Conservation (phyloP, 1,140 invertebrate species). For the Archegozetes longisetosus region DNA sequence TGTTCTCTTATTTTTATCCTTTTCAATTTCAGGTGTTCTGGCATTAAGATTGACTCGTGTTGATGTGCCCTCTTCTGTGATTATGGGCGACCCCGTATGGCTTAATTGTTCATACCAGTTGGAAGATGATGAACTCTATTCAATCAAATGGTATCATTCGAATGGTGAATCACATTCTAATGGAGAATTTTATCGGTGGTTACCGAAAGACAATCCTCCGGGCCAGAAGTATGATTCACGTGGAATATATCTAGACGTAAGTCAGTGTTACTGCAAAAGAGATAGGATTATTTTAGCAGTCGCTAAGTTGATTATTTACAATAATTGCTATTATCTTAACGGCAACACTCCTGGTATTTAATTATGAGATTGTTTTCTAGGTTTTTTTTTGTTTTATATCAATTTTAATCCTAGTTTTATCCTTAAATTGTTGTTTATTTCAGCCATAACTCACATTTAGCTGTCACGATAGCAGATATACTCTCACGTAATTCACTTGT, state of each 20-base stretch:
- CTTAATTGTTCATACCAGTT: slow-evolving; percentile 19
- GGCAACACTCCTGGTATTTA: no score
- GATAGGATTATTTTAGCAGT: no score
- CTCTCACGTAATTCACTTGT: no score
- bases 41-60: slow-evolving; percentile 1
- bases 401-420: no score
- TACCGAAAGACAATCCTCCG: slow-evolving; percentile 20
- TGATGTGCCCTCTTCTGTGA: slow-evolving; percentile 9
- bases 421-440: no score
- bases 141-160: slow-evolving; percentile 20
- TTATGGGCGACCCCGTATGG: slow-evolving; percentile 15
- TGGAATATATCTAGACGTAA: slow-evolving; percentile 22
- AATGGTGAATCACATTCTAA: slow-evolving; percentile 7
- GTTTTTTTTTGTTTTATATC: no score
- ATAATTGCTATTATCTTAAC: no score
- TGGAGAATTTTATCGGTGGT: slow-evolving; percentile 21
- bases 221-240: slow-evolving; percentile 21
- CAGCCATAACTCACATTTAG: no score
- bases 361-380: no score
- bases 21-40: not conserved
- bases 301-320: no score
- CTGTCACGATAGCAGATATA: no score
- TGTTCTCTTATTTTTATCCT: no score
- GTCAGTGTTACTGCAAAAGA: slow-evolving; percentile 13
- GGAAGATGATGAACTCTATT: slow-evolving; percentile 16